phyloP scores from a whole-genome alignment of 2,797 vertebrate genomes.

The Clangula hyemalis region DNA sequence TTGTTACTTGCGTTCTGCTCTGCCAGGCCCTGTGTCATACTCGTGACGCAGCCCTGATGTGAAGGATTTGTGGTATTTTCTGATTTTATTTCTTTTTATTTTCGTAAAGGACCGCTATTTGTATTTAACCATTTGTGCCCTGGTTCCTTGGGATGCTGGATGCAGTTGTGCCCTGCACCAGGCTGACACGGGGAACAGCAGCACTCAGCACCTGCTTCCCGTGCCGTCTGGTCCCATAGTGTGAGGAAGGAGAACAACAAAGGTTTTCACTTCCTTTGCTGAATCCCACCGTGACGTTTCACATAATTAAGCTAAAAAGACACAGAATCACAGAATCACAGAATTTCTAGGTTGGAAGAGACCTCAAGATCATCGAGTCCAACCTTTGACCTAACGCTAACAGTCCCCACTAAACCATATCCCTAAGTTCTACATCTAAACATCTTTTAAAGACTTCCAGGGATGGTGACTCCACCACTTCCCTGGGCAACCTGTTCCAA shows the following conservation, averaged over 20 bases:
- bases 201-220: fast-evolving
- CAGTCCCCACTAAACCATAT: no score
- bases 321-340: no score
- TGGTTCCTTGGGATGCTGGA: background rate
- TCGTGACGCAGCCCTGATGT: background rate
- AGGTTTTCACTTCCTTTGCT: background rate
- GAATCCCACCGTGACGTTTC: background rate
- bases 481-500: no score
- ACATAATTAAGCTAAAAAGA: background rate
- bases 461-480: no score
- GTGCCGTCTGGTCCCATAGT: background rate
- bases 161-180: background rate
- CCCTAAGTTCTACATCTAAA: no score
- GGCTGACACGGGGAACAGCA: background rate
- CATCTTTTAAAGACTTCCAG: no score
- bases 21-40: background rate
- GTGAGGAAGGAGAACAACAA: background rate
- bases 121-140: background rate
- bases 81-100: background rate
- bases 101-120: background rate
- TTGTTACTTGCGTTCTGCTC: background rate
- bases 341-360: no score
- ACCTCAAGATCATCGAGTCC: no score
- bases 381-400: no score
- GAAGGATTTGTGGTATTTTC: background rate